Percentiles rank a stretch among this genome's conserved stretches.
Conservation (phyloP, 2,113 vertebrate species). For the Phodopus roborovskii region DNA sequence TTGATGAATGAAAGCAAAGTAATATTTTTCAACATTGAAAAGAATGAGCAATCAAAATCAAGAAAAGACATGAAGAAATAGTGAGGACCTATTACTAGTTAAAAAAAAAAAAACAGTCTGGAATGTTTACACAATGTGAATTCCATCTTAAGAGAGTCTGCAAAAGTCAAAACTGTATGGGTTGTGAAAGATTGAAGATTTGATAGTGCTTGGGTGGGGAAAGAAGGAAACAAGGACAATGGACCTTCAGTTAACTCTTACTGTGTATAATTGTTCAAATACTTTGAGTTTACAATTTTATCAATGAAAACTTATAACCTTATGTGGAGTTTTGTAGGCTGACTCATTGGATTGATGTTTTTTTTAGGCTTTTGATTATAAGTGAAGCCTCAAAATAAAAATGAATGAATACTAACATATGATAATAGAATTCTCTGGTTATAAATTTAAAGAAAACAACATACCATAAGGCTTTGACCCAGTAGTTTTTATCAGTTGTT, state of each 20-base stretch:
- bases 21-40: background rate
- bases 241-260: background rate
- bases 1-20: background rate
- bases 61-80: background rate
- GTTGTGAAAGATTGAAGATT: background rate
- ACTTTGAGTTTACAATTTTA: background rate
- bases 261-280: background rate
- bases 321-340: background rate
- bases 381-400: background rate
- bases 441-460: background rate
- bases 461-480: background rate
- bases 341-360: no score
- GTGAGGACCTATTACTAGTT: background rate
- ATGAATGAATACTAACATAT: background rate
- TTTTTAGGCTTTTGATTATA: no score
- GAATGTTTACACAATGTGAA: background rate
- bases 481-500: background rate
- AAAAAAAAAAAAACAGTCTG: background rate
- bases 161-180: background rate
- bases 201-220: background rate
- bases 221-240: background rate
- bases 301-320: background rate
- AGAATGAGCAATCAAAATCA: background rate
- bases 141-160: background rate
- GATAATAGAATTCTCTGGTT: background rate